Evolutionary conservation across 2,888 invertebrate species (phyloP).

Genomic region (Drosophila peninsularis): DNA sequence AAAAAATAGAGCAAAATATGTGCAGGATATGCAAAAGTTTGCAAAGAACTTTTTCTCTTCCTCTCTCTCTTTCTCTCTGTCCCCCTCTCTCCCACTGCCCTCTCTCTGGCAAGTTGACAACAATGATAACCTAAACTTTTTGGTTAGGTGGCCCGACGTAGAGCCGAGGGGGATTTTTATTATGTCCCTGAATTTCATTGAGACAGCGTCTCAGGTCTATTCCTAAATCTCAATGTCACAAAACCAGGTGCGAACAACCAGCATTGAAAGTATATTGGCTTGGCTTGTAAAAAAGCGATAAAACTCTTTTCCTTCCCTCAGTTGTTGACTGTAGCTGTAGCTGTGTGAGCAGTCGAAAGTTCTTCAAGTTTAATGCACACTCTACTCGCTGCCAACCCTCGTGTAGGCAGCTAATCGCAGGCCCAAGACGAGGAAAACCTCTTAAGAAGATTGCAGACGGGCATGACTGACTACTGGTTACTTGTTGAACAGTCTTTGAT

Average conservation of each 20-base stretch:
- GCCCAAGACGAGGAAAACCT: constrained; percentile 17
- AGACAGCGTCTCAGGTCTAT: constrained; percentile 43
- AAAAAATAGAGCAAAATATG: constrained; percentile 45
- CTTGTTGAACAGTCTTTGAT: neutral
- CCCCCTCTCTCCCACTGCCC: neutral
- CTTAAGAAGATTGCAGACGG: neutral
- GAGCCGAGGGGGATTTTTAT: constrained; percentile 13
- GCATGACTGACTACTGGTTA: neutral
- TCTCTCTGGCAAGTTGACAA: constrained; percentile 42
- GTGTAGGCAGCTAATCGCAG: constrained; percentile 61
- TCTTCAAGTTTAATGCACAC: constrained; percentile 43
- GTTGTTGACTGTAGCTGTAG: constrained; percentile 64
- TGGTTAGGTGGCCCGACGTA: neutral
- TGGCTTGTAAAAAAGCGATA: neutral
- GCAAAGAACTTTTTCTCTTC: constrained; percentile 35
- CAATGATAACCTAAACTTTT: constrained; percentile 32
- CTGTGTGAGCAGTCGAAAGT: constrained; percentile 63
- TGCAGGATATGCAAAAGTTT: constrained; percentile 79
- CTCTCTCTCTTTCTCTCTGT: constrained; percentile 4
- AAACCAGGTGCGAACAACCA: constrained; percentile 36
- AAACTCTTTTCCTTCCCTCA: constrained; percentile 30
- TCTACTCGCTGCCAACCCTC: constrained; percentile 10
- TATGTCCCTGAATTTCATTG: constrained; percentile 34
- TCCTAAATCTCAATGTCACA: constrained; percentile 68
- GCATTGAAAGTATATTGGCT: constrained; percentile 1